These are phyloP conservation scores for Mesocricetus auratus DNA, from an alignment of 2,113 vertebrate genomes.

Conservation along the genomic window DNA sequence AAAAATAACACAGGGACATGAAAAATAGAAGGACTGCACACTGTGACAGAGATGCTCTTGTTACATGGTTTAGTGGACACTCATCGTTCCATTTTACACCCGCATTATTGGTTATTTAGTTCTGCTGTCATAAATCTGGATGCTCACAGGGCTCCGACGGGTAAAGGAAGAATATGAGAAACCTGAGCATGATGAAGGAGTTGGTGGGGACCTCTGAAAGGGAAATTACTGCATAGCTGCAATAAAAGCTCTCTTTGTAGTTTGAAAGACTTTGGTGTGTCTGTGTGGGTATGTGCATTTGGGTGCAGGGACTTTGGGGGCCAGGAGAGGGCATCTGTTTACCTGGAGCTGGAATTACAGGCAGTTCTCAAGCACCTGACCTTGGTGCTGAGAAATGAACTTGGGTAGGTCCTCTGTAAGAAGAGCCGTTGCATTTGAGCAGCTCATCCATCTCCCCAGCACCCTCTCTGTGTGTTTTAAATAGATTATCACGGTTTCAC, in stretches of 20 bases:
- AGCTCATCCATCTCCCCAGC: too few relatives aligned
- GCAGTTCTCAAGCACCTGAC: neutral
- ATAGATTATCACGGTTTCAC: neutral
- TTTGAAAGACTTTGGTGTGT: neutral
- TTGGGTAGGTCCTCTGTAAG: neutral
- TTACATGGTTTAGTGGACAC: neutral
- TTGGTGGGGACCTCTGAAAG: neutral
- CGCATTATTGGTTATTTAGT: neutral
- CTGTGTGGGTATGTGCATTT: neutral
- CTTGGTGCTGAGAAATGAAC: neutral
- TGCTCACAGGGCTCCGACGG: neutral
- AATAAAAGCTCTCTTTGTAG: too few relatives aligned
- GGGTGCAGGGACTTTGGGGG: neutral
- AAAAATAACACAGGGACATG: neutral
- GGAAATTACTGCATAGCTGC: neutral
- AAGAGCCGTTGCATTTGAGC: neutral
- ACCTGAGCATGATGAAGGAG: accelerated
- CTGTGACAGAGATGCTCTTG: neutral
- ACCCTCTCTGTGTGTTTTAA: neutral
- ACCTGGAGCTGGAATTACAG: neutral
- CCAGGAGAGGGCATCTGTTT: too few relatives aligned
- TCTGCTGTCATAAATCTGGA: neutral
- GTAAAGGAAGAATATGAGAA: neutral
- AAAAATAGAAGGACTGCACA: too few relatives aligned
- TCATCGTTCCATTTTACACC: neutral